These are phyloP conservation scores for Saturnia japonica DNA, from an alignment of 2,888 invertebrate genomes.

Conservation along the genomic window DNA sequence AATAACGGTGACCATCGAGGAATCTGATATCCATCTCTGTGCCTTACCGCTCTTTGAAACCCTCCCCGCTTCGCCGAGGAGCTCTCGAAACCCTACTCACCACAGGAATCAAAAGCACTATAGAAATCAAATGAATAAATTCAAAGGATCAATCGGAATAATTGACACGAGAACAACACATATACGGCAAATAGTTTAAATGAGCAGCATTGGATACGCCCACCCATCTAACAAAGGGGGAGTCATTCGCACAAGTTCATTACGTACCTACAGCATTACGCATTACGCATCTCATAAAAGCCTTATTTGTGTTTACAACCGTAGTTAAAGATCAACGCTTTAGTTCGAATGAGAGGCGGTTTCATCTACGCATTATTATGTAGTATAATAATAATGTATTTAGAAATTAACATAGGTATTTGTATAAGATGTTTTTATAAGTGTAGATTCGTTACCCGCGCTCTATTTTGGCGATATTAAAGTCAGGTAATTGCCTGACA, in stretches of 20 bases:
- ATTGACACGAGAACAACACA: not conserved
- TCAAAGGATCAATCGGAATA: not conserved
- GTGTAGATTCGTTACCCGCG: too few species aligned
- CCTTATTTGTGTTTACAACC: constrained; percentile 7
- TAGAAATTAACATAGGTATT: not conserved
- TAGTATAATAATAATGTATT: not conserved
- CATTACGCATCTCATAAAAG: not conserved
- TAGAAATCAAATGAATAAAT: not conserved
- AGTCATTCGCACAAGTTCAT: constrained; percentile 6
- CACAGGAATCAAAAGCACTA: too few species aligned
- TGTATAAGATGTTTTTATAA: too few species aligned
- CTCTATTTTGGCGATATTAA: too few species aligned
- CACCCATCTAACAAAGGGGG: constrained; percentile 6
- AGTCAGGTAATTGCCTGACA: too few species aligned
- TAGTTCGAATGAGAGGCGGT: not conserved
- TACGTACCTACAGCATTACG: not conserved
- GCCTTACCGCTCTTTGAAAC: too few species aligned
- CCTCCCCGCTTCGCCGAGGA: too few species aligned
- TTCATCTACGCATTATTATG: not conserved
- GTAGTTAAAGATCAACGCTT: not conserved
- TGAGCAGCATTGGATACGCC: constrained; percentile 20
- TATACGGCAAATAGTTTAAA: constrained; percentile 35
- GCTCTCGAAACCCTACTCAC: too few species aligned
- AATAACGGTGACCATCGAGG: too few species aligned
- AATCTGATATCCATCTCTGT: too few species aligned